phyloP scores from a whole-genome alignment of 2,797 vertebrate species.

The Chromobotia macracanthus region DNA sequence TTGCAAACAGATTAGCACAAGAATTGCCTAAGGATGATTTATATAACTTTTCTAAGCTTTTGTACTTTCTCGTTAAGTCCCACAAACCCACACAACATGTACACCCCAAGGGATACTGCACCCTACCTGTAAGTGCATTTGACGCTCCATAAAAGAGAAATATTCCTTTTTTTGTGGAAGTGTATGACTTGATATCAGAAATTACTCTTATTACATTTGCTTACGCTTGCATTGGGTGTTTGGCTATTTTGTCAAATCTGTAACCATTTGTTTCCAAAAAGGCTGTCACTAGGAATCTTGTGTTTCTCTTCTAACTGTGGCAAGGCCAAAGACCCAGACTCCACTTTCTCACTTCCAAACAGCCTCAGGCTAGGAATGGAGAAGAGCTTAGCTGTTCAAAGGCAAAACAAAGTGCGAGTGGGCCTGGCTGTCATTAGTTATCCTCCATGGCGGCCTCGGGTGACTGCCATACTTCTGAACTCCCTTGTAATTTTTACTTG shows the following conservation, averaged over 20 bases:
- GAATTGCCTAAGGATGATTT: constrained; percentile 36
- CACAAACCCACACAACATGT: constrained; percentile 20
- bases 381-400: constrained; percentile 48
- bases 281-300: constrained; percentile 25
- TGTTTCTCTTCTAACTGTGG: constrained; percentile 18
- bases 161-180: neutral
- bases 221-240: neutral
- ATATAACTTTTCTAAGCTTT: constrained; percentile 8
- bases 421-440: constrained; percentile 66
- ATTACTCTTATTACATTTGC: constrained; percentile 22
- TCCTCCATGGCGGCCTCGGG: constrained; percentile 63
- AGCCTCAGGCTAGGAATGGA: constrained; percentile 17
- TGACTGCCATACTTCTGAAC: constrained; percentile 65
- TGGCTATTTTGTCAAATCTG: constrained; percentile 37
- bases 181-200: constrained; percentile 11
- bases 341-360: constrained; percentile 11
- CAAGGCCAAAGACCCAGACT: constrained; percentile 24
- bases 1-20: constrained; percentile 27
- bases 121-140: constrained; percentile 35
- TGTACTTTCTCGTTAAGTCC: constrained; percentile 1
- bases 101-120: neutral
- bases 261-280: constrained; percentile 19
- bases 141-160: neutral
- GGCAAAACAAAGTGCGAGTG: constrained; percentile 67
- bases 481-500: constrained; percentile 72